A percentile compares a stretch with the other conserved stretches of the same genome.
phyloP scores from a whole-genome alignment of 2,113 vertebrate species.

The Jacana jacana region DNA sequence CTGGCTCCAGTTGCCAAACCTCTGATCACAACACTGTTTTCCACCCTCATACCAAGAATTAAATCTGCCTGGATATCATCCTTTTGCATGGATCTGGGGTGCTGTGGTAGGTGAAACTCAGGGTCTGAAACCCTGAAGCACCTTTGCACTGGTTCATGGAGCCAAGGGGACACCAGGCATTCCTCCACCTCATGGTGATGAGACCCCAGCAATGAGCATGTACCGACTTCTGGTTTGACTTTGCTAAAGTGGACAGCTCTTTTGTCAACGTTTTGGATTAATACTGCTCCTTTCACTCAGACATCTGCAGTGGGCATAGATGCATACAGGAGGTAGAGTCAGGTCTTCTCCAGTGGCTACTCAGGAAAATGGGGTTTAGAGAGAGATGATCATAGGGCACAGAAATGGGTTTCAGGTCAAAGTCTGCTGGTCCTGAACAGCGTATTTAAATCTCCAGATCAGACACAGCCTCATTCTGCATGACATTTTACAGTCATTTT shows the following conservation, averaged over 20 bases:
- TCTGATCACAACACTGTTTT: background rate
- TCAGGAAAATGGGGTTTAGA: background rate
- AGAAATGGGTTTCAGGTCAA: background rate
- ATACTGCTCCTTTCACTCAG: background rate
- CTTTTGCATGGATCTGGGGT: background rate
- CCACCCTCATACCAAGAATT: background rate
- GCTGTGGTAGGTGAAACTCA: background rate
- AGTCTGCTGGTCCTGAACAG: background rate
- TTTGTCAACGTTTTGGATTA: background rate
- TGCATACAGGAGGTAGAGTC: background rate
- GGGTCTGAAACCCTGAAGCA: background rate
- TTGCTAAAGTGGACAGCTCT: background rate
- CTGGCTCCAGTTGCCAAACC: too few relatives aligned
- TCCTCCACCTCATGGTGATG: background rate
- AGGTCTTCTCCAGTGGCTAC: background rate
- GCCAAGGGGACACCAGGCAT: background rate
- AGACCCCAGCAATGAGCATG: background rate
- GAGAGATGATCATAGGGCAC: background rate
- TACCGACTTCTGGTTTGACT: background rate
- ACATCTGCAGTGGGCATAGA: background rate
- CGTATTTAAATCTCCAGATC: background rate
- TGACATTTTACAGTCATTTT: background rate
- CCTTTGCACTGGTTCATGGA: background rate
- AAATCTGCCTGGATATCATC: accelerated
- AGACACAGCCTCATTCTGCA: background rate